phyloP scores from a whole-genome alignment of 2,797 vertebrate genomes.

The Malacoraja senta region DNA sequence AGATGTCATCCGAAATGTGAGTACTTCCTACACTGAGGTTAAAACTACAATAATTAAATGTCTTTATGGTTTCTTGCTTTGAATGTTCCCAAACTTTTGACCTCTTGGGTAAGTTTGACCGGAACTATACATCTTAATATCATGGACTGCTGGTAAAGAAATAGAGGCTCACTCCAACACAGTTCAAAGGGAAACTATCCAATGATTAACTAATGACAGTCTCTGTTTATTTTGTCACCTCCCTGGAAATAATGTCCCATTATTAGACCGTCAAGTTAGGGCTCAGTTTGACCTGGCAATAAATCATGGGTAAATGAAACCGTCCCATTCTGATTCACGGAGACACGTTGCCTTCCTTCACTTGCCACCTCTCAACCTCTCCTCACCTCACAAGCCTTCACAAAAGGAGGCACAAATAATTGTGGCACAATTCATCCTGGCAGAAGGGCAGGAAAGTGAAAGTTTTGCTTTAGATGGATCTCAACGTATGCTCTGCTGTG shows the following conservation, averaged over 20 bases:
- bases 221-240: conserved; percentile 1
- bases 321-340: neutral
- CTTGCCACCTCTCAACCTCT: neutral
- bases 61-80: neutral
- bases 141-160: neutral
- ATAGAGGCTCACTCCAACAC: neutral
- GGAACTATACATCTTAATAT: neutral
- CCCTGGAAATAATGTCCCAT: conserved; percentile 7
- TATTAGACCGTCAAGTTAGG: conserved; percentile 9
- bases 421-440: neutral
- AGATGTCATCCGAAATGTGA: neutral
- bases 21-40: neutral
- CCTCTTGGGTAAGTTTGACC: neutral
- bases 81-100: neutral
- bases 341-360: neutral
- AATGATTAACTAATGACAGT: neutral
- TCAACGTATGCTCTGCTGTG: neutral
- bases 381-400: neutral
- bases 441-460: neutral
- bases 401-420: neutral
- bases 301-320: conserved; percentile 23
- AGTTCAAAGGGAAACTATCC: neutral
- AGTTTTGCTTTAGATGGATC: neutral
- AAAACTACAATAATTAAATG: neutral
- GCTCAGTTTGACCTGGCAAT: neutral